phyloP scores from a whole-genome alignment of 2,797 vertebrate genomes.

The Hafferia zeledoni region DNA sequence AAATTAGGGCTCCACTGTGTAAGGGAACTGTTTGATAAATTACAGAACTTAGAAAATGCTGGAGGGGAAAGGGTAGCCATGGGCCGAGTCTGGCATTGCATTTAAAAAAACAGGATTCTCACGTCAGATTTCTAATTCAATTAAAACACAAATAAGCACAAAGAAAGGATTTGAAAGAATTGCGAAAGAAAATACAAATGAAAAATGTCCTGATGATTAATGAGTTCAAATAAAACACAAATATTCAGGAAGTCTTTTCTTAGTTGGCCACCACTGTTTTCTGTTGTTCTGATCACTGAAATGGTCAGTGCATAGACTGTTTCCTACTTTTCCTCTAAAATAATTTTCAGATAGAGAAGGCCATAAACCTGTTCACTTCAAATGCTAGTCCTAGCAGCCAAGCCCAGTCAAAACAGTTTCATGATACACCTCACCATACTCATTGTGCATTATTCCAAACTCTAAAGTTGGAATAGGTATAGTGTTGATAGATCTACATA shows the following conservation, averaged over 20 bases:
- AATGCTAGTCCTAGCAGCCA: not conserved
- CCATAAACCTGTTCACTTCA: not conserved
- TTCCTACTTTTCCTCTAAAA: not conserved
- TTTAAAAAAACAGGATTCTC: not conserved
- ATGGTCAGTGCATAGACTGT: not conserved
- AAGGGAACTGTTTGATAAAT: not conserved
- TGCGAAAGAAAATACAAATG: not conserved
- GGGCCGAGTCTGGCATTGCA: not conserved
- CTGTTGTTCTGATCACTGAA: not conserved
- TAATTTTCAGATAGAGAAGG: not conserved
- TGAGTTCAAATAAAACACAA: not conserved
- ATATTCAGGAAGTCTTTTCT: not conserved
- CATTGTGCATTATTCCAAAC: not conserved
- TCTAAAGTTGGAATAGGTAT: not conserved
- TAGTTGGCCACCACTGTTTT: not conserved
- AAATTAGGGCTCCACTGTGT: slow-evolving; percentile 6
- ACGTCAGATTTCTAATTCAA: not conserved
- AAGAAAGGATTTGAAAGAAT: not conserved
- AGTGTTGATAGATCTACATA: not conserved
- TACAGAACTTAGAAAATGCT: not conserved
- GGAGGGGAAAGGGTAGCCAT: not conserved
- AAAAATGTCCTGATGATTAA: not conserved
- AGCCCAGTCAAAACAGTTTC: fast-evolving
- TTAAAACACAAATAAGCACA: not conserved
- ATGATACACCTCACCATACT: not conserved